phyloP scores from a whole-genome alignment of 2,113 vertebrate genomes.

The Ariopsis seemanni region DNA sequence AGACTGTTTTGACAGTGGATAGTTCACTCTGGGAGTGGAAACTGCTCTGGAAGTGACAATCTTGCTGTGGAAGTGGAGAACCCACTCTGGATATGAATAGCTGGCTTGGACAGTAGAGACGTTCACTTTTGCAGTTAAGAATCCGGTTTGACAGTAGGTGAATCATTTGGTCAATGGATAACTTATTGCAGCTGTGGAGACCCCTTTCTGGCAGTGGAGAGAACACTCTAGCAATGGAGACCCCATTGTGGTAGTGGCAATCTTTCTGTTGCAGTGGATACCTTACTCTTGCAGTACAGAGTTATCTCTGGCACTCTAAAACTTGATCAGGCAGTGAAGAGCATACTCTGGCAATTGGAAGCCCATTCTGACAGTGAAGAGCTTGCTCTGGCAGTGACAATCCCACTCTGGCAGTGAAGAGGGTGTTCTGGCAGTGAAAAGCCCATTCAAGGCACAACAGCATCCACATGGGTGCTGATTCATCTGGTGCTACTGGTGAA shows the following conservation, averaged over 20 bases:
- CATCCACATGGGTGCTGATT: conserved; percentile 49
- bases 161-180: not conserved
- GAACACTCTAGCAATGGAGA: not conserved
- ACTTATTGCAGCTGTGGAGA: not conserved
- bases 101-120: no score
- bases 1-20: not conserved
- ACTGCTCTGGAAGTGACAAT: not conserved
- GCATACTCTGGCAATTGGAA: not conserved
- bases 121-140: not conserved
- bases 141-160: not conserved
- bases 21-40: not conserved
- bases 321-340: not conserved
- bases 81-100: not conserved
- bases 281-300: not conserved
- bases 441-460: conserved; percentile 1
- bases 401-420: not conserved
- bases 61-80: not conserved
- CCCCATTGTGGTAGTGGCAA: no score
- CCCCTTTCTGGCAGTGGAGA: not conserved
- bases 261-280: not conserved
- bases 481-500: conserved; percentile 62
- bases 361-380: not conserved
- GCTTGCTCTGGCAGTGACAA: not conserved
- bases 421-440: conserved; percentile 5
- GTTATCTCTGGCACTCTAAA: not conserved